Base-by-base conservation (phyloP, 2,888 invertebrate genomes). In the Torymus aiolomorphi region DNA sequence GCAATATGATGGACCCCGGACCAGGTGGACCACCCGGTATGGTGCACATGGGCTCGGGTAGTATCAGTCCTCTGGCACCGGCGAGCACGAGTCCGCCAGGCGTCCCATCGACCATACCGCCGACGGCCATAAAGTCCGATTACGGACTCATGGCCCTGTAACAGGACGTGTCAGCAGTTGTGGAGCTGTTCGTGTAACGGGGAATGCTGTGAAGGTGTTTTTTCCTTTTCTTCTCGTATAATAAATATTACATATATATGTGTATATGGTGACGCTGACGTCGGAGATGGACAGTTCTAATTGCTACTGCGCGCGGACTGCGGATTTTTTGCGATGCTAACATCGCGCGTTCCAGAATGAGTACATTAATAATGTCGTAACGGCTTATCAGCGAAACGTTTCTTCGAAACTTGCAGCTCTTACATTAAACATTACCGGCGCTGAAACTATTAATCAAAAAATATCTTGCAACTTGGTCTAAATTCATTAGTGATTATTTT, bases 61-160 rank as follows among this genome's bases (percentile, higher is more conserved):
- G 84, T 79, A 89, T 90, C 82, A 90, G 90, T 83, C 90, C 90
- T 18, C 84, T 90, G 56, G 89, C 89, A n/a, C 90, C 90, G 1
- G 87, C 90, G 8, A 84, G 84, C 11, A 87, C 86, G 76, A 89
- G 88, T 84, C 89, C 90, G n/a, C 86, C 89, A 8, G 88, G 88
- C 61, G 76, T 87, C 56, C 83, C 87, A 5, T 80, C 87, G n/a
- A 83, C 86, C 42, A 85, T 87, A 1, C 85, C 87, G 84, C 92
- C 93, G 84, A 92, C 94, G 82, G 92, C 94, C 87, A 95, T 96
- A 87, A 96, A 96, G 91, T 95, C 96, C 85, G 96, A 97, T 91
- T 97, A 97, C 89, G 97, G 96, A 90, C 93, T 97, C 87, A 97
- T 96, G 89, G 94, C 96, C 74, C 93, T 94, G 90, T 94, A 94